Conservation (phyloP, 1,140 invertebrate genomes). For the Bombus soroeensis region DNA sequence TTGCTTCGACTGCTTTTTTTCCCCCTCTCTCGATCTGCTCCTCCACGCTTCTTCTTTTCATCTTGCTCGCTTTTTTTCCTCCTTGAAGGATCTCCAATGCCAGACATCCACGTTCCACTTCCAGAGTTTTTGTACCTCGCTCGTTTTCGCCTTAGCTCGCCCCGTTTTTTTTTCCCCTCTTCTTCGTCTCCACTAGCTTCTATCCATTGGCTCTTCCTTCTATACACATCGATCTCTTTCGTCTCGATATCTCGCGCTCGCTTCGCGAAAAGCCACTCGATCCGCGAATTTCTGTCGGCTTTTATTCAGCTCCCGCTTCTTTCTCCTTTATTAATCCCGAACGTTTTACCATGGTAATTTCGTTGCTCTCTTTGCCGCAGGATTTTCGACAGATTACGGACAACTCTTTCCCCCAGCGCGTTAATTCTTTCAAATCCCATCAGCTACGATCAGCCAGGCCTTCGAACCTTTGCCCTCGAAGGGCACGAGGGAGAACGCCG, state of each 20-base stretch:
- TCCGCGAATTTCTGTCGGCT: background rate
- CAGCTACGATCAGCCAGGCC: background rate
- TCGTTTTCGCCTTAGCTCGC: too few relatives aligned
- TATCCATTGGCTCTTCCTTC: too few relatives aligned
- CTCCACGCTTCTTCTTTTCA: background rate
- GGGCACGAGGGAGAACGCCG: background rate
- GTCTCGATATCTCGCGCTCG: too few relatives aligned
- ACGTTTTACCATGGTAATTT: constrained; percentile 7
- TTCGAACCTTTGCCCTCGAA: constrained; percentile 12
- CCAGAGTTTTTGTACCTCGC: too few relatives aligned
- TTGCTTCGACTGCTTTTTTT: background rate
- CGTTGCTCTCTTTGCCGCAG: constrained; percentile 2
- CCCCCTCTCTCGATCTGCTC: background rate
- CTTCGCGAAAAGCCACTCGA: background rate
- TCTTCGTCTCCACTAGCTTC: background rate
- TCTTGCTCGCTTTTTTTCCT: background rate
- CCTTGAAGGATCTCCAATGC: background rate
- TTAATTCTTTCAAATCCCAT: constrained; percentile 11
- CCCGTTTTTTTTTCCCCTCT: background rate
- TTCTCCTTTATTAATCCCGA: background rate
- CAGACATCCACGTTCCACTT: background rate
- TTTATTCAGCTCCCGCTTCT: background rate
- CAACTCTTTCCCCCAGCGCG: too few relatives aligned
- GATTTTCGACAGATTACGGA: too few relatives aligned
- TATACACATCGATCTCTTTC: too few relatives aligned